Evolutionary conservation across 2,888 invertebrate species (phyloP), one percentile per base, ranked within the genome.

Genomic region (Aphidoletes aphidimyza): DNA sequence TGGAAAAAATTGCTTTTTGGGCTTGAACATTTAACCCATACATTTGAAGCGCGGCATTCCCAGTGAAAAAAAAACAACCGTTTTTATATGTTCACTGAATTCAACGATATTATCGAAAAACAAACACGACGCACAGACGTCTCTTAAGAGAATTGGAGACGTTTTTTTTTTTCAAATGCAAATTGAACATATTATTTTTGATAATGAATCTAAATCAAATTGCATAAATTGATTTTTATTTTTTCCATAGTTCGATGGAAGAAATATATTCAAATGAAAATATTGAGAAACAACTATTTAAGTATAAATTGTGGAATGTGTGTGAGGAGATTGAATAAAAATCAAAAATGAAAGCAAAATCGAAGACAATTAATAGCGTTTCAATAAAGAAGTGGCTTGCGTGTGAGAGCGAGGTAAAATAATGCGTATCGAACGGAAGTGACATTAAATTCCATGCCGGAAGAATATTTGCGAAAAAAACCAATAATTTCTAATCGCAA

Each of bases 371-470:
- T 69, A 69, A 69, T 9, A 42, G 0, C 69, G 8, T 14, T 30
- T 54, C 54, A 26, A 3, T 54, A 22, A 22, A 22, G 54, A 3
- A 54, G 22, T 54, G 22, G 47, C 8, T 6, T 69, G 26, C 34
- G 30, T 34, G 34, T 30, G 30, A 69, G 30, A 30, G 69, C 30
- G 69, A 17, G 30, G 30, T 69, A 34, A 69, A 69, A 69, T n/a
- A 69, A 30, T 30, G 34, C 34, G 69, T 34, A 69, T 69, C 34
- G 34, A 69, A 69, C 69, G 69, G 34, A 69, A 69, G 69, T 30
- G 69, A 69, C 69, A 69, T 1, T 69, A 54, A 54, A 69, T 69
- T 69, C 69, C 26, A 69, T 34, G 34, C 34, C 69, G 69, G 69
- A 69, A 69, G 69, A 69, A 69, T 69, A 17, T 69, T 69, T 30